A percentile compares a stretch with the other conserved stretches of the same genome.
phyloP scores from a whole-genome alignment of 2,797 vertebrate genomes.

The Anabas testudineus region DNA sequence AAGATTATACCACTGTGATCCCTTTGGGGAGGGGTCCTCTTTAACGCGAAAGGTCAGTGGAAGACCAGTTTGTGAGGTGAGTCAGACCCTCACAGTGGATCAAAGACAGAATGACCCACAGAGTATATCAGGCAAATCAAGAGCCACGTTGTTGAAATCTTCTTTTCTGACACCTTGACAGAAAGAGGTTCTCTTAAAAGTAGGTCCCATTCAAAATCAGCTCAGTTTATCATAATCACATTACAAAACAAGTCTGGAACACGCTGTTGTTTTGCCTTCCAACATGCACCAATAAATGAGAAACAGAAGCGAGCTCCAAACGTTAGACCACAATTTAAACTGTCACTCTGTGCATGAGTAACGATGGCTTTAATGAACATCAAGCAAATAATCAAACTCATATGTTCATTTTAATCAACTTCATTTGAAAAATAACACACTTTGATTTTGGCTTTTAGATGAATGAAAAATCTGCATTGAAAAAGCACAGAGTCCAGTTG shows the following conservation, averaged over 20 bases:
- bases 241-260: conserved; percentile 3
- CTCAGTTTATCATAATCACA: not conserved
- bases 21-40: conserved; percentile 48
- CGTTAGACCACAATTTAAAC: not conserved
- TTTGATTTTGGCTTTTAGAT: not conserved
- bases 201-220: not conserved
- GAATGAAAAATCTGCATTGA: not conserved
- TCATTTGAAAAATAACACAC: not conserved
- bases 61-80: conserved; percentile 59
- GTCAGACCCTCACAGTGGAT: conserved; percentile 50
- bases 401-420: not conserved
- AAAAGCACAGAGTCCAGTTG: not conserved
- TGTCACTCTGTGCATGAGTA: not conserved
- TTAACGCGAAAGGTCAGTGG: conserved; percentile 70
- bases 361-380: not conserved
- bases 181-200: not conserved
- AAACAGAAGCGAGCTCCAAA: not conserved
- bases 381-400: not conserved
- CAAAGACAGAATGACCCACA: conserved; percentile 19
- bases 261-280: not conserved
- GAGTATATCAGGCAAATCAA: not conserved
- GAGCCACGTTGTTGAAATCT: not conserved
- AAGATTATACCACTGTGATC: conserved; percentile 46
- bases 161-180: not conserved
- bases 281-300: not conserved